These are phyloP conservation scores for Illadopsis cleaveri DNA, from an alignment of 2,113 vertebrate species.

Conservation along the genomic window DNA sequence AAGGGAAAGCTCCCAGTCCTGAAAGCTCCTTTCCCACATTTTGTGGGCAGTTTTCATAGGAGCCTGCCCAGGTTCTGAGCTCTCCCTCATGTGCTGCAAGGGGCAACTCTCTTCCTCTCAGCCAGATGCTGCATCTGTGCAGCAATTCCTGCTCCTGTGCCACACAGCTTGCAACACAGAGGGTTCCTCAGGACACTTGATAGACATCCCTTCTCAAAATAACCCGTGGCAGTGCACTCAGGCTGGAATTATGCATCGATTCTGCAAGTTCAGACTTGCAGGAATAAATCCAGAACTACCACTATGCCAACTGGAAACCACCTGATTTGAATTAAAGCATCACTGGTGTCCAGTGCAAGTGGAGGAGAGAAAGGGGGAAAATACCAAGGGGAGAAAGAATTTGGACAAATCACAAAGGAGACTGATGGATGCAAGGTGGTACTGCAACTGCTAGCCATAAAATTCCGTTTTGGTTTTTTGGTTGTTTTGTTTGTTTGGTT, in stretches of 20 bases:
- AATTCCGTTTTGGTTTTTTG: background rate
- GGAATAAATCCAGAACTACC: background rate
- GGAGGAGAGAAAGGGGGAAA: background rate
- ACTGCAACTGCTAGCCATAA: background rate
- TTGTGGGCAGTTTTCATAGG: background rate
- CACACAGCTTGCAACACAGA: background rate
- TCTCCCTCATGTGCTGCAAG: background rate
- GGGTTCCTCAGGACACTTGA: background rate
- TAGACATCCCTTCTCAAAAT: background rate
- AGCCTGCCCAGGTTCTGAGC: background rate
- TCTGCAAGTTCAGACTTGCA: background rate
- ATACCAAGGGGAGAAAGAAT: background rate
- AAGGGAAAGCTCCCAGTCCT: background rate
- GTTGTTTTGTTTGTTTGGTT: background rate
- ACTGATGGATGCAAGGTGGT: background rate
- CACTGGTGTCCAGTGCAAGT: background rate
- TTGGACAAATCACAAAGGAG: background rate
- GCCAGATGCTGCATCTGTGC: background rate
- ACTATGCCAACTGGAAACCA: background rate
- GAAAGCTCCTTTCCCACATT: background rate
- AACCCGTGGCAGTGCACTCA: background rate
- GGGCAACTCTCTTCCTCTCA: background rate
- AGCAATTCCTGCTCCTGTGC: background rate
- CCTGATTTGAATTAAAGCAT: background rate
- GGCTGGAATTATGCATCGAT: background rate